Percentiles rank a stretch among this genome's conserved stretches.
Evolutionary conservation across 2,113 vertebrate genomes (phyloP).

Genomic region (Antechinus flavipes): DNA sequence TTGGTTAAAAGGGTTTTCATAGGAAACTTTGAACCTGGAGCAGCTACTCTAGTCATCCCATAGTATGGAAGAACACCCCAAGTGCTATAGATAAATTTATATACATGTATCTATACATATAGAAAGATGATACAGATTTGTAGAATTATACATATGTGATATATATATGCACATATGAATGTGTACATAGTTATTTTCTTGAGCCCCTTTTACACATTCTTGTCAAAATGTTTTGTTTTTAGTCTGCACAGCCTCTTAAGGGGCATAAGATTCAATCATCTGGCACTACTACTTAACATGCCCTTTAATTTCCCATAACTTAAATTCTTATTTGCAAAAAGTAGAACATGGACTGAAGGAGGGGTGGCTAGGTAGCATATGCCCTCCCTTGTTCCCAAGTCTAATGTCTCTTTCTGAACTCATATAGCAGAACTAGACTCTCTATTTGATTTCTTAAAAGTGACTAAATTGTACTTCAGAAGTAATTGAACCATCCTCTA

Average conservation of each 20-base stretch:
- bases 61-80: neutral
- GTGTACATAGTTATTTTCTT: neutral
- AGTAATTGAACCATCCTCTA: neutral
- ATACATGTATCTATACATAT: neutral
- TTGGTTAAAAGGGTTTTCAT: neutral
- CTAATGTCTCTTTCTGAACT: neutral
- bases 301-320: neutral
- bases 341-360: neutral
- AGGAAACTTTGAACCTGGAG: neutral
- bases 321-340: neutral
- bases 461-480: neutral
- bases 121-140: neutral
- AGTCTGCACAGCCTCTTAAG: neutral
- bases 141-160: neutral
- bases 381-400: neutral
- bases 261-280: neutral
- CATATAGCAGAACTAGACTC: neutral
- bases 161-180: neutral
- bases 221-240: neutral
- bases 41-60: neutral
- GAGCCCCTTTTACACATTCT: neutral
- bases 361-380: neutral
- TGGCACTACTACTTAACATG: neutral
- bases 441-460: neutral
- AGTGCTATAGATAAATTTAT: neutral